Percentiles rank a stretch among this genome's conserved stretches.
These are phyloP conservation scores for Graptemys geographica DNA, from an alignment of 2,797 vertebrate genomes.

Conservation along the genomic window DNA sequence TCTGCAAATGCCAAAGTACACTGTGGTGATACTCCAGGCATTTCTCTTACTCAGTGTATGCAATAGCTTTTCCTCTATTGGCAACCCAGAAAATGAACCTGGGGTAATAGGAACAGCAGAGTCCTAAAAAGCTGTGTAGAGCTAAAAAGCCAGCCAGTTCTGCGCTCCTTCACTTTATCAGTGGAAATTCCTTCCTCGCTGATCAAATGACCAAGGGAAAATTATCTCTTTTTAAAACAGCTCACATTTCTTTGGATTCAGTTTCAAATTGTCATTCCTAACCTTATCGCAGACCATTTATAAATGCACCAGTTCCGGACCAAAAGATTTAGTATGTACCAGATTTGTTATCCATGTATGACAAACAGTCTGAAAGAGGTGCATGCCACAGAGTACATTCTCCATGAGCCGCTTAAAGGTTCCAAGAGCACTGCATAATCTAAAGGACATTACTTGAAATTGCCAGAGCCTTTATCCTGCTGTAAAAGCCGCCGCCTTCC, in stretches of 20 bases:
- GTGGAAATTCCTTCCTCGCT: slow-evolving; percentile 71
- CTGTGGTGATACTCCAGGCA: rapidly evolving
- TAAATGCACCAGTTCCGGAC: slow-evolving; percentile 69
- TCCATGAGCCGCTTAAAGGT: slow-evolving; percentile 57
- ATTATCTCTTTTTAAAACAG: slow-evolving; percentile 79
- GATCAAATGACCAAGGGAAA: slow-evolving; percentile 69
- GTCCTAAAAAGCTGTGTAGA: slow-evolving; percentile 34
- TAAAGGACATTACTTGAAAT: slow-evolving; percentile 57
- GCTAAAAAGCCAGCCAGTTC: slow-evolving; percentile 57
- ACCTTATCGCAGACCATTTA: slow-evolving; percentile 74
- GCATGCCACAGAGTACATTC: slow-evolving; percentile 60
- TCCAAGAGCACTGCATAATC: slow-evolving; percentile 45
- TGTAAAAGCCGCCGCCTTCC: slow-evolving; percentile 33
- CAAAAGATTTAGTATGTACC: slow-evolving; percentile 70
- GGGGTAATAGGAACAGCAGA: neutral
- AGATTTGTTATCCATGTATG: slow-evolving; percentile 69
- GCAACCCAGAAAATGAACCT: neutral
- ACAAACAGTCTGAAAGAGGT: slow-evolving; percentile 68
- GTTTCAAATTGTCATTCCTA: slow-evolving; percentile 72
- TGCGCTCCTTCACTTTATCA: slow-evolving; percentile 73
- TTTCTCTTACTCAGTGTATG: neutral
- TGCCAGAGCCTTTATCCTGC: slow-evolving; percentile 40
- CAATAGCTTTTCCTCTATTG: neutral
- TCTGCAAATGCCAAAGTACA: neutral
- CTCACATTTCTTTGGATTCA: slow-evolving; percentile 75